Evolutionary conservation across 1,140 invertebrate species (phyloP), one percentile per base, ranked within the genome.

Genomic region (Plectus sambesii): DNA sequence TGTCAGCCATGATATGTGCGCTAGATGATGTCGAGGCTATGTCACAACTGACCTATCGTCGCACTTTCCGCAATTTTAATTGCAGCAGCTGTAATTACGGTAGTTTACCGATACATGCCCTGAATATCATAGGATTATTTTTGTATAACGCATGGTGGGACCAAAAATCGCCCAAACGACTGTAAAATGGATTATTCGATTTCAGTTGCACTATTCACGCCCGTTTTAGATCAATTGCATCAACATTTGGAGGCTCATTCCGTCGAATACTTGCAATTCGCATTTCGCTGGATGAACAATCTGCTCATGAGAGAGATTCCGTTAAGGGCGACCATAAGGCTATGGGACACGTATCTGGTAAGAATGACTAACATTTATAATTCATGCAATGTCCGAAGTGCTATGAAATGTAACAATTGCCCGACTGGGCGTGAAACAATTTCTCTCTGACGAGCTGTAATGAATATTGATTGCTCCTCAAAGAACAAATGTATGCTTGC

Each of bases 281-380:
- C 93, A 3, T 99, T 99, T 74, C 81, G 94, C n/a, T 99, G 94
- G 94, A 94, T 99, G 86, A 99, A 99, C 73, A 99, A 99, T 76
- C 75, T 99, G 42, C 74, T 98, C 51, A 98, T 96, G 61, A 76
- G 94, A 53, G 94, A 99, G 75, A 80, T 99, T 37, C 94, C 94
- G 3, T 75, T 99, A 15, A 77, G 86, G 38, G 97, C 92, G 73
- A 93, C 88, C n/a, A 94, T 99, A 56, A 78, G 94, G 29, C 72
- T 99, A 6, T 99, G 93, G 93, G 94, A 99, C 72, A 98, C 93
- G n/a, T 98, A 98, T 76, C 76, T 96, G 47, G 87, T 77, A 24
- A 55, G 60, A 47, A 55, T 58, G n/a, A n/a, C n/a, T n/a, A n/a
- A n/a, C n/a, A n/a, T n/a, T n/a, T n/a, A n/a, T n/a, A 9, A 26